Evolutionary conservation across 2,888 invertebrate genomes (phyloP), one percentile per base, ranked within the genome.

Genomic region (Sturmia bella): DNA sequence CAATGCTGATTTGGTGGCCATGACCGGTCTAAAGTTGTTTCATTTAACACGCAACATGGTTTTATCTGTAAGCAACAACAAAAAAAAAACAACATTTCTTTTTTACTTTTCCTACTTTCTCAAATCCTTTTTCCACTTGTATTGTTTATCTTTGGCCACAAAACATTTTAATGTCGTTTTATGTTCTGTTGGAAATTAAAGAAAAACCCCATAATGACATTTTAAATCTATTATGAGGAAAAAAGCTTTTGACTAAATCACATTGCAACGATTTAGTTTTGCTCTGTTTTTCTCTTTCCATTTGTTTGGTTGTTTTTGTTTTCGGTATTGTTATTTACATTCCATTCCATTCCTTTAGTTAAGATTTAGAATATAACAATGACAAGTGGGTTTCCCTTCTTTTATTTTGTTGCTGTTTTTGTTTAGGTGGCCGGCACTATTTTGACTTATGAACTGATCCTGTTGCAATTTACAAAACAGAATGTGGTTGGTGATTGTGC

Each of bases 401-500:
- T 41, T n/a, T n/a, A 27, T 37, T 32, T 32, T 3, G 32, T 32
- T 32, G 32, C 7, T 32, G 32, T 7, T 43, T 17, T 13, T 41
- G 3, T 32, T 45, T 85, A 93, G 93, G 92, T 93, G 63, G 92
- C 92, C 45, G 93, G 93, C 41, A 93, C 93, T 2, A 92, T 93
- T 68, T 92, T 93, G 7, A 93, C 93, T 6, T 93, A 93, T 84
- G 93, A 93, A 86, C 87, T 93, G 17, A 92, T 93, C 32, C 86
- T 93, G 70, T 89, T 93, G 50, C 93, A 93, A 83, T 92, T 93
- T 84, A 92, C 92, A 84, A 90, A 91, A 45, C 89, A 86, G 61
- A 87, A 86, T 78, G 85, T 86, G 85, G 84, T 89, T 32, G 84
- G 80, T 72, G 87, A 86, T 82, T 89, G 89, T 84, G 77, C 76